Conservation (phyloP, 2,888 invertebrate genomes). For the Tetramorium bicarinatum region DNA sequence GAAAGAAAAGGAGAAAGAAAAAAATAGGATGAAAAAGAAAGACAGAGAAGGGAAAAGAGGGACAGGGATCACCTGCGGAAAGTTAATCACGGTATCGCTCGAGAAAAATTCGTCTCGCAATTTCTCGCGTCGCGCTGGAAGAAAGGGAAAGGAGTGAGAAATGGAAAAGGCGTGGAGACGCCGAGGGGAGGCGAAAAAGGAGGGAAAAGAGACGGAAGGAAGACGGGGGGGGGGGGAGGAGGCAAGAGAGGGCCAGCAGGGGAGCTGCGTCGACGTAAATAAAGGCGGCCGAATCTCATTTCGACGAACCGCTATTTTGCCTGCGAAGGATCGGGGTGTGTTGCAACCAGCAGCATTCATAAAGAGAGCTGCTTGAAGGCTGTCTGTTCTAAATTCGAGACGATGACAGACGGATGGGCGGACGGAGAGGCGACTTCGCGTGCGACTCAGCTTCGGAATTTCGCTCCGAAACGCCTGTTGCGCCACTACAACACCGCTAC, state of each 20-base stretch:
- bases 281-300: constrained; percentile 64
- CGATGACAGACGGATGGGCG: constrained; percentile 24
- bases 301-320: constrained; percentile 64
- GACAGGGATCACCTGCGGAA: neutral
- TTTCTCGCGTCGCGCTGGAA: constrained; percentile 17
- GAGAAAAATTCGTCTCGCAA: constrained; percentile 49
- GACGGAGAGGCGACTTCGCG: constrained; percentile 39
- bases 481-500: constrained; percentile 37
- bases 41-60: neutral
- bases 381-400: constrained; percentile 73
- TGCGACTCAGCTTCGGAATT: constrained; percentile 63
- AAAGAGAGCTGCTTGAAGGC: constrained; percentile 66
- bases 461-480: constrained; percentile 70
- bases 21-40: neutral
- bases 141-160: constrained; percentile 15
- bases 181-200: neutral
- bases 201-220: neutral
- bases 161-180: constrained; percentile 22
- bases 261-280: constrained; percentile 60
- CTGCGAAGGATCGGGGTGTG: constrained; percentile 61
- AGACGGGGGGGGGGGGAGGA: neutral
- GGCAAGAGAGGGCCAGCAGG: neutral
- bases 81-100: constrained; percentile 31
- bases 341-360: constrained; percentile 58
- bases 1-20: constrained; percentile 5